A percentile compares a stretch with the other conserved stretches of the same genome.
Evolutionary conservation across 2,888 invertebrate genomes (phyloP).

Genomic region (Amphipyra tragopoginis): DNA sequence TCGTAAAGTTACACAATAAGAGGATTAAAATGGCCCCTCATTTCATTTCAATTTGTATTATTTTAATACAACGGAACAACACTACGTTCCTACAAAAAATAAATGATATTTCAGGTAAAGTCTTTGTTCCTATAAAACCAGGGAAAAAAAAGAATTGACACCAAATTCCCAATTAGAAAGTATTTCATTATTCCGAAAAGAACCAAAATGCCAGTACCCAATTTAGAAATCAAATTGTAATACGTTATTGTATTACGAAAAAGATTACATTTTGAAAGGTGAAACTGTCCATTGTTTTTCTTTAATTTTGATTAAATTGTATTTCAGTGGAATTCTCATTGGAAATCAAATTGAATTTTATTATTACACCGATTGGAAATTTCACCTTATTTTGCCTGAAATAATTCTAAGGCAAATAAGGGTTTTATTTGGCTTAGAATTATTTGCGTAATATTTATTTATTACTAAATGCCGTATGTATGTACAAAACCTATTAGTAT

Average conservation of each 20-base stretch:
- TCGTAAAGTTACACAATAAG: too few relatives aligned
- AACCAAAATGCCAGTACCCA: background rate
- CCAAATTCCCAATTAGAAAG: background rate
- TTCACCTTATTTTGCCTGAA: too few relatives aligned
- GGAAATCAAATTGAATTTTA: too few relatives aligned
- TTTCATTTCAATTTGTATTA: background rate
- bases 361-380: too few relatives aligned
- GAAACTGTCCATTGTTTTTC: slow-evolving; percentile 1
- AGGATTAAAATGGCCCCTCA: background rate
- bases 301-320: background rate
- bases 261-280: slow-evolving; percentile 3
- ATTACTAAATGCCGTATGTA: too few relatives aligned
- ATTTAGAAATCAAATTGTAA: slow-evolving; percentile 18
- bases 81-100: background rate
- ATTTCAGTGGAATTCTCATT: too few relatives aligned
- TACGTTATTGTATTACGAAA: slow-evolving; percentile 3
- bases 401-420: too few relatives aligned
- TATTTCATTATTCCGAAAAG: slow-evolving; percentile 1
- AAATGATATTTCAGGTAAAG: too few relatives aligned
- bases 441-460: too few relatives aligned
- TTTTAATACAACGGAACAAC: background rate
- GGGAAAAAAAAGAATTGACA: background rate
- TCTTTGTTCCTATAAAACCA: too few relatives aligned
- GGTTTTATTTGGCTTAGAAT: too few relatives aligned
- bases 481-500: too few relatives aligned